phyloP scores from a whole-genome alignment of 2,113 vertebrate species.

The Ptychochromis oligacanthus region DNA sequence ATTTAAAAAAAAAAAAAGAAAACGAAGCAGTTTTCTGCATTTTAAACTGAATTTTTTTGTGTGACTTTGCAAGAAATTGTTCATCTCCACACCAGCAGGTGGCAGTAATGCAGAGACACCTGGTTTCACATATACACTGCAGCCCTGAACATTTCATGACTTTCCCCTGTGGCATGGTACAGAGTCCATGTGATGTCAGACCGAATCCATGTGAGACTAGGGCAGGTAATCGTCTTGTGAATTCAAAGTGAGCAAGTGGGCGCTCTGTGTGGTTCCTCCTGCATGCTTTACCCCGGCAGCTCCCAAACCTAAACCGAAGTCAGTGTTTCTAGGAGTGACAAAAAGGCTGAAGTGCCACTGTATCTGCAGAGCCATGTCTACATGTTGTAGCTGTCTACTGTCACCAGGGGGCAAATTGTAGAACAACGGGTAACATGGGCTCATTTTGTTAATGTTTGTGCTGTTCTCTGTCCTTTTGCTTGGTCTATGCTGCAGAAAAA shows the following conservation, averaged over 20 bases:
- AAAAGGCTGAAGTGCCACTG: not conserved
- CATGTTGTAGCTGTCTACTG: not conserved
- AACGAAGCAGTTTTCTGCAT: not conserved
- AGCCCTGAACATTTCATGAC: too few relatives aligned
- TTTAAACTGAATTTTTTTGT: not conserved
- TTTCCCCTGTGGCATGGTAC: not conserved
- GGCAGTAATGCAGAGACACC: too few relatives aligned
- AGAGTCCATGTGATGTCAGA: not conserved
- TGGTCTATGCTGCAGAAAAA: not conserved
- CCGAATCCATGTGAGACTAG: not conserved
- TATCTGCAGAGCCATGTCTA: not conserved
- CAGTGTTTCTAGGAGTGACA: accelerated
- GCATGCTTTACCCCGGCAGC: not conserved
- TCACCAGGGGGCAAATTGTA: not conserved
- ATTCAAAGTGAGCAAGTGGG: too few relatives aligned
- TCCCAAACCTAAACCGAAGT: not conserved
- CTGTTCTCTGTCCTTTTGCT: not conserved
- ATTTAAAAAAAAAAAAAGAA: not conserved
- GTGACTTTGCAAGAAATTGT: not conserved
- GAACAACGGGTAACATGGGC: not conserved
- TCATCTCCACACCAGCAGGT: not conserved
- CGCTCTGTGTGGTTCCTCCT: not conserved
- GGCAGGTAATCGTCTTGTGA: not conserved
- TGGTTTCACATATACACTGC: too few relatives aligned
- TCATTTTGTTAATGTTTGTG: not conserved